Evolutionary conservation across 2,113 vertebrate species (phyloP).

Genomic region (Hippocampus abdominalis): DNA sequence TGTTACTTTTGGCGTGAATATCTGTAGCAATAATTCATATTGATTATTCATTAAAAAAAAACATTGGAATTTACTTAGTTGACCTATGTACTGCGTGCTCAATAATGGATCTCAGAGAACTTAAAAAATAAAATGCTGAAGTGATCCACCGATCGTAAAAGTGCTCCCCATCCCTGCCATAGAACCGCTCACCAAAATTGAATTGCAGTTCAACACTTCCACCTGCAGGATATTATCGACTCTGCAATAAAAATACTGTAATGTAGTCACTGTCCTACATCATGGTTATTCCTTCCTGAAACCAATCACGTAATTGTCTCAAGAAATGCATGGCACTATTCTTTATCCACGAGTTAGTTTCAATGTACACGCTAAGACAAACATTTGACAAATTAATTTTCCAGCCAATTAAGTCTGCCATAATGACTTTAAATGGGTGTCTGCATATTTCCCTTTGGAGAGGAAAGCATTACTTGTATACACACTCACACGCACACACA

Average conservation of each 20-base stretch:
- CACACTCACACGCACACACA: no score
- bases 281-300: not conserved
- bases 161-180: no score
- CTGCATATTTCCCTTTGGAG: constrained; percentile 19
- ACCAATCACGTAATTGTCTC: no score
- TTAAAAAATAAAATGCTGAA: not conserved
- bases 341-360: not conserved
- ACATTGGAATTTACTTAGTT: no score
- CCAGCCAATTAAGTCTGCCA: not conserved
- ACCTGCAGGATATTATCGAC: constrained; percentile 26
- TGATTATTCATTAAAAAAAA: not conserved
- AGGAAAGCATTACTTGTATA: constrained; percentile 69
- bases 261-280: not conserved
- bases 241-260: not conserved
- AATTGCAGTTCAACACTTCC: constrained; percentile 13
- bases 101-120: no score
- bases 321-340: not conserved
- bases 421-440: constrained; percentile 7
- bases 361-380: not conserved
- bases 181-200: not conserved
- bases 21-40: not conserved
- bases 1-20: no score
- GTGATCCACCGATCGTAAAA: not conserved
- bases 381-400: not conserved
- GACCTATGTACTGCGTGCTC: no score